Percentiles rank a stretch among this genome's conserved stretches.
Conservation (phyloP, 2,888 invertebrate species). For the Eupeodes latifasciatus region DNA sequence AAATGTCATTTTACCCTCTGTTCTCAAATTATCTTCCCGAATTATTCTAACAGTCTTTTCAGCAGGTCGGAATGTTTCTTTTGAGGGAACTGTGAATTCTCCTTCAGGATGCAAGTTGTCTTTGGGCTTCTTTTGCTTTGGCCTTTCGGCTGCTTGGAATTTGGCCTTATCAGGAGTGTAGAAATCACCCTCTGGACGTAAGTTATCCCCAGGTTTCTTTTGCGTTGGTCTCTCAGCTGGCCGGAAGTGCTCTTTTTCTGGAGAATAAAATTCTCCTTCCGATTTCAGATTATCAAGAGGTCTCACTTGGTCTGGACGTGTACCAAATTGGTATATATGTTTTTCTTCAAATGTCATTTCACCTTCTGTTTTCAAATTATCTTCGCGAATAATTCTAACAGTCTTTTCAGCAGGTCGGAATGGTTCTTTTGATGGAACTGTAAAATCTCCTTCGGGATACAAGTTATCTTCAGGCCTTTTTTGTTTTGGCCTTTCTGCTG, state of each 20-base stretch:
- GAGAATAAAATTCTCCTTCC: conserved; percentile 86
- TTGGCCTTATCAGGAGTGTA: conserved; percentile 83
- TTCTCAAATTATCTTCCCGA: conserved; percentile 86
- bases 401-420: conserved; percentile 84
- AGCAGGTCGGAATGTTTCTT: conserved; percentile 82
- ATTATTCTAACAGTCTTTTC: conserved; percentile 83
- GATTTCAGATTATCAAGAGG: conserved; percentile 86
- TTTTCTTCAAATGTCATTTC: conserved; percentile 78
- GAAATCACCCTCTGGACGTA: conserved; percentile 86
- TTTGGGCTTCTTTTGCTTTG: conserved; percentile 82
- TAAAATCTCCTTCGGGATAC: too few relatives aligned
- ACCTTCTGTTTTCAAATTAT: conserved; percentile 79
- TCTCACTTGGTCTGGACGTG: conserved; percentile 82
- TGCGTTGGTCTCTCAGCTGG: conserved; percentile 81
- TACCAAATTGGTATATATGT: conserved; percentile 82
- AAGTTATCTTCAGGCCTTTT: too few relatives aligned
- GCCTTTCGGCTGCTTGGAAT: conserved; percentile 85
- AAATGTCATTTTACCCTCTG: conserved; percentile 84
- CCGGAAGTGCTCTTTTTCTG: conserved; percentile 80
- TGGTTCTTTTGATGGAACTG: conserved; percentile 9
- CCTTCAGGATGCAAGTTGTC: conserved; percentile 85
- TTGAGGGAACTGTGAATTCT: conserved; percentile 83
- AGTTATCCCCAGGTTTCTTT: conserved; percentile 85
- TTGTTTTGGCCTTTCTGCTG: too few relatives aligned
- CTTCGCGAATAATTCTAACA: conserved; percentile 84